Evolutionary conservation across 2,888 invertebrate species (phyloP).

Genomic region (Sinodicranocentrus sp.): DNA sequence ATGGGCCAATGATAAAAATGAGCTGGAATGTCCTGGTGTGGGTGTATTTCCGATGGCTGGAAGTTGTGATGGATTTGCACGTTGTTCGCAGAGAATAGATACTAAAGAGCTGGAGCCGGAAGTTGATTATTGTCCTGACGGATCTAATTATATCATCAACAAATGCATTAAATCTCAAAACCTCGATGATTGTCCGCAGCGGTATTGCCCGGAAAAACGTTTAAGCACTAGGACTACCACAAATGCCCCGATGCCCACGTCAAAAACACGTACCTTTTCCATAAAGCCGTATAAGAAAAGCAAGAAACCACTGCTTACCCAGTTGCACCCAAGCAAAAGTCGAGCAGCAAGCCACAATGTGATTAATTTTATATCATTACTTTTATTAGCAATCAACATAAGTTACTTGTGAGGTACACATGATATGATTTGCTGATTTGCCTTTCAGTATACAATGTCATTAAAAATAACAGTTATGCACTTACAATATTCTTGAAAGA

Average conservation of each 20-base stretch:
- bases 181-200: slow-evolving; percentile 60
- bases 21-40: slow-evolving; percentile 54
- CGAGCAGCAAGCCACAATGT: background rate
- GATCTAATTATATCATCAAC: slow-evolving; percentile 49
- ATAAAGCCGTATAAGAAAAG: background rate
- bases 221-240: background rate
- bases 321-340: background rate
- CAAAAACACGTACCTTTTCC: too few relatives aligned
- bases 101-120: slow-evolving; percentile 38
- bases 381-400: background rate
- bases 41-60: slow-evolving; percentile 53
- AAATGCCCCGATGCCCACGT: background rate
- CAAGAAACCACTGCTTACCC: background rate
- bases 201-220: slow-evolving; percentile 20
- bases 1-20: background rate
- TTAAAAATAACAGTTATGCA: too few relatives aligned
- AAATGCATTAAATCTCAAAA: slow-evolving; percentile 38
- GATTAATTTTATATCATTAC: too few relatives aligned
- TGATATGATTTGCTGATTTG: background rate
- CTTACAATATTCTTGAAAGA: background rate
- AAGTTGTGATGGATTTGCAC: slow-evolving; percentile 39
- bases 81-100: slow-evolving; percentile 35
- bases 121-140: slow-evolving; percentile 54
- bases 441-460: background rate
- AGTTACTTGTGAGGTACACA: background rate